Percentiles rank a stretch among this genome's conserved stretches.
These are phyloP conservation scores for Acanthosepion lycidas DNA, from an alignment of 2,888 invertebrate genomes.

Conservation along the genomic window DNA sequence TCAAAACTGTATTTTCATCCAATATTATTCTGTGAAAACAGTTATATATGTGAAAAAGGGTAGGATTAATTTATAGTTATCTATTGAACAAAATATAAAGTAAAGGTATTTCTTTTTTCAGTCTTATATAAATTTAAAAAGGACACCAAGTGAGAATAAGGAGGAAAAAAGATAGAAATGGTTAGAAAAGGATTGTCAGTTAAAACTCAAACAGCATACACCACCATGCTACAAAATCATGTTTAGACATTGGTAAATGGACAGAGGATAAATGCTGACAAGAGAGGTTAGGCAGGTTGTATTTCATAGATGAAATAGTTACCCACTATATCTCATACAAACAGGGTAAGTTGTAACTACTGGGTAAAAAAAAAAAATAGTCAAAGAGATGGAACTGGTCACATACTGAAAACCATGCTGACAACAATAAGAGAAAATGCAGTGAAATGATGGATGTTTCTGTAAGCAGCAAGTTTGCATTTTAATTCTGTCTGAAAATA, in stretches of 20 bases:
- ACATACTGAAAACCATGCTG: neutral
- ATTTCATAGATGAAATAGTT: neutral
- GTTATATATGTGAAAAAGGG: no score
- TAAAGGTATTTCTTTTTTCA: no score
- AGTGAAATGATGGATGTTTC: neutral
- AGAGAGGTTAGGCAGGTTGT: neutral
- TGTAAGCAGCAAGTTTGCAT: neutral
- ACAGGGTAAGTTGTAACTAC: neutral
- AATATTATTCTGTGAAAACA: no score
- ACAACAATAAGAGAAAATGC: neutral
- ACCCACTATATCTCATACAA: neutral
- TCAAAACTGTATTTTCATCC: no score
- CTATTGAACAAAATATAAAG: no score
- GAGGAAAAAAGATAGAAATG: neutral
- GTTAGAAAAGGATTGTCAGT: neutral
- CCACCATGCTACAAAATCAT: conserved; percentile 33
- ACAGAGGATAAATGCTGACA: neutral
- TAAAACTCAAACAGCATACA: neutral
- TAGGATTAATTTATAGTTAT: no score
- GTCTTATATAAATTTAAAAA: neutral
- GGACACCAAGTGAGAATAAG: neutral
- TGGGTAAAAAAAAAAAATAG: neutral
- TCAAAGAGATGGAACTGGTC: neutral
- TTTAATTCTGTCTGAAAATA: no score
- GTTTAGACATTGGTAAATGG: neutral